Base-by-base conservation (phyloP, 2,113 vertebrate genomes). In the Bubo blakistoni region DNA sequence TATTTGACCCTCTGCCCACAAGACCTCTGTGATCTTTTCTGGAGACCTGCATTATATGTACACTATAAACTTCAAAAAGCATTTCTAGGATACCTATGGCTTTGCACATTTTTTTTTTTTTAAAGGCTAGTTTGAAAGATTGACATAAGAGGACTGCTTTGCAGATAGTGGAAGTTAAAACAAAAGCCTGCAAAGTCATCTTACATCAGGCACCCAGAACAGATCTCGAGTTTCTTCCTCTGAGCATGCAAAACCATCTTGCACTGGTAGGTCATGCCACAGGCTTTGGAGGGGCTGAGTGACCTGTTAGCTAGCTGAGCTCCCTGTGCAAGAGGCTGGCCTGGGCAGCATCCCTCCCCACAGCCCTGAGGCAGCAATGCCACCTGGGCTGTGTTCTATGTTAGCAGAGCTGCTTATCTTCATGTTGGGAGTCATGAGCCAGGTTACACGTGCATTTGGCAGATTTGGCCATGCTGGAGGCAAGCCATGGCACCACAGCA, bases 171-270 rank as follows among this genome's bases (percentile, higher is more conserved):
- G 20, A 84, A 90, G 16, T 22, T 72, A 30, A n/a, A 76, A 61
- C 16, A 44, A 80, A 40, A 77, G 8, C 29, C 47, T 83, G 25
- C 25, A 54, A 54, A 42, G 7, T 22, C 32, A 29, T 1, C 13
- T 80, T 10, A 9, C 7, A 22, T 38, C 72, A 86, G 10, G 36
- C 29, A 74, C 6, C 13, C 30, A 44, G 14, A 81, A 70, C 3
- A 42, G 8, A n/a, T 9, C 7, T 66, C 19, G 58, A 1, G 7
- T 80, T 81, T 67, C n/a, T 40, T 72, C 27, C 42, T 49, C 52
- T 20, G 7, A n/a, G 14, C 0, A 0, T 7, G 9, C 30, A 73
- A 66, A 58, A 14, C 30, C 4, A 3, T 32, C 46, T 26, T 1
- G 3, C 1, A 1, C 30, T 24, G 10, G 22, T 10, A 62, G 70